Base-by-base conservation (phyloP, 2,888 invertebrate genomes). In the Buathra laborator region DNA sequence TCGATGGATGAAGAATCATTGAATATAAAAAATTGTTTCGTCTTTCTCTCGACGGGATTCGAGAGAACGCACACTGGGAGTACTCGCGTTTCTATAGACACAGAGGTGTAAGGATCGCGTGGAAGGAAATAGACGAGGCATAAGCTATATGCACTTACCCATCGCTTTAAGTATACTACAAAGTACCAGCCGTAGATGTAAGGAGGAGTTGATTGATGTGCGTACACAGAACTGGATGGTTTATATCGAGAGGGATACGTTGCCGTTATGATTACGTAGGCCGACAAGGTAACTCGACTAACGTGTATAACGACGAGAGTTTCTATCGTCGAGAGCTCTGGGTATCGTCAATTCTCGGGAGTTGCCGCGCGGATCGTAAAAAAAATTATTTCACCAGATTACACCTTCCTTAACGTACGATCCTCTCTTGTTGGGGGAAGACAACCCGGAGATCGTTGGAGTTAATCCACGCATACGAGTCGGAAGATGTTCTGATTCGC, bases 251-350 rank as follows among this genome's bases (percentile, higher is more conserved):
- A 70, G 64, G 53, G 62, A 32, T 37, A 53, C 29, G n/a, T 81
- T 79, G 78, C 84, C 81, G 84, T 85, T 85, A 81, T 85, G 74
- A 81, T 81, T 85, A 74, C 81, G 84, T 66, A 81, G 81, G 81
- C 56, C 53, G 66, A 43, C 12, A 59, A 4, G 19, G 24, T 66
- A 14, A 59, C 46, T 37, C 46, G n/a, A 9, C 32, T 51, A 9
- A 37, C 37, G 37, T 12, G 9, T 29, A 37, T 48, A 77, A 71
- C 64, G 70, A 71, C 71, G 56, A 71, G 77, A 77, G 14, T 37
- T 37, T 48, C 19, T 32, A 75, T 75, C 51, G 76, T 53, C 76
- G 24, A 66, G 75, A 66, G 43, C 37, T 14, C 19, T 51, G 37
- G 37, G 9, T 51, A 46, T 29, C 37, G 64, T 64, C 64, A 19